Conservation (phyloP, 2,113 vertebrate genomes). For the Microtus pennsylvanicus region DNA sequence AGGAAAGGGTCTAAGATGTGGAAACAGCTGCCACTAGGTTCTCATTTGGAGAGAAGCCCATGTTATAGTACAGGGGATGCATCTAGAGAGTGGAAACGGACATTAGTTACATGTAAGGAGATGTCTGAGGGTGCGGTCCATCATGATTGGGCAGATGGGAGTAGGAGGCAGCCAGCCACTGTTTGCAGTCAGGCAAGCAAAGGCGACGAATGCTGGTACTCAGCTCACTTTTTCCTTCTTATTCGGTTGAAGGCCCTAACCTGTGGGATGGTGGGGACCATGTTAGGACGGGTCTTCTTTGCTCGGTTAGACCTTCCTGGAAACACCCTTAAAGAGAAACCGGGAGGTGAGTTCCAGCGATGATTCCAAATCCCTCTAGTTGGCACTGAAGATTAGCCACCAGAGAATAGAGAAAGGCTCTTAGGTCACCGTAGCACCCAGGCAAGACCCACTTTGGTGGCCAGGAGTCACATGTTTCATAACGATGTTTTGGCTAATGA, state of each 20-base stretch:
- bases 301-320: not conserved
- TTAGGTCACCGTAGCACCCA: not conserved
- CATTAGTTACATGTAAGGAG: not conserved
- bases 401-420: not conserved
- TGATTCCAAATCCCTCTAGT: not conserved
- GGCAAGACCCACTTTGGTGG: not conserved
- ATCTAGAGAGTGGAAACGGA: not conserved
- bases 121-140: not conserved
- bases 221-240: not conserved
- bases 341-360: not conserved
- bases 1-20: not conserved
- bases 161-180: not conserved
- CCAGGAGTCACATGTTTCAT: not conserved
- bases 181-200: not conserved
- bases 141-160: not conserved
- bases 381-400: not conserved
- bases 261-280: not conserved
- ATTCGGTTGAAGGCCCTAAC: not conserved
- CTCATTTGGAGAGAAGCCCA: not conserved
- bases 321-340: not conserved
- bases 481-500: not conserved
- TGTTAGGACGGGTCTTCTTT: not conserved
- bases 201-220: not conserved
- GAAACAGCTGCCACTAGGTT: not conserved
- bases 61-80: not conserved